These are phyloP conservation scores for Botia almorhae DNA, from an alignment of 2,797 vertebrate species.

Conservation along the genomic window DNA sequence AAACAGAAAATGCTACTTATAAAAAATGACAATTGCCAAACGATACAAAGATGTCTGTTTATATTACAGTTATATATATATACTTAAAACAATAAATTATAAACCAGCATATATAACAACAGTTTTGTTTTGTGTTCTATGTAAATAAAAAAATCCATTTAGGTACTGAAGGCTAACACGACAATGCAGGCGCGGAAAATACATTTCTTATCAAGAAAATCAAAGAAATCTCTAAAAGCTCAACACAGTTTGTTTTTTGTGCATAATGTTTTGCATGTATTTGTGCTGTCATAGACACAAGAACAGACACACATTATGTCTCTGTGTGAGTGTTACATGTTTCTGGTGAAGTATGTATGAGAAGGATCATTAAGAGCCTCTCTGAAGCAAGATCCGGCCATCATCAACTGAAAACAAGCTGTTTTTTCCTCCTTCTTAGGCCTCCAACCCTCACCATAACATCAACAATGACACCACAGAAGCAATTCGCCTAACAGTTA, in stretches of 20 bases:
- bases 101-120: background rate
- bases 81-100: background rate
- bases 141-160: background rate
- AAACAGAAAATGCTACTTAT: too few species aligned
- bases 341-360: constrained; percentile 4
- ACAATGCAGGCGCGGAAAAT: background rate
- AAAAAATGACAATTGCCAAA: too few species aligned
- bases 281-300: background rate
- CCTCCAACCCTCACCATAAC: background rate
- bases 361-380: background rate
- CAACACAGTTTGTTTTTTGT: background rate
- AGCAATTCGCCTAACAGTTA: constrained; percentile 6
- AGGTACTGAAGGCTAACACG: background rate
- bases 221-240: background rate
- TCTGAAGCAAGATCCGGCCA: background rate
- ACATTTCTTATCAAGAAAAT: background rate
- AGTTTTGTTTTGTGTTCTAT: too few species aligned
- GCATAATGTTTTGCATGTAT: background rate
- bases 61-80: background rate
- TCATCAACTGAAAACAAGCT: constrained; percentile 8
- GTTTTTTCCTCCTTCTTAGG: background rate
- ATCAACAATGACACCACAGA: background rate
- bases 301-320: background rate
- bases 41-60: too few species aligned
- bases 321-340: background rate